Conservation (phyloP, 2,113 vertebrate genomes). For the Lophotis ruficrista region DNA sequence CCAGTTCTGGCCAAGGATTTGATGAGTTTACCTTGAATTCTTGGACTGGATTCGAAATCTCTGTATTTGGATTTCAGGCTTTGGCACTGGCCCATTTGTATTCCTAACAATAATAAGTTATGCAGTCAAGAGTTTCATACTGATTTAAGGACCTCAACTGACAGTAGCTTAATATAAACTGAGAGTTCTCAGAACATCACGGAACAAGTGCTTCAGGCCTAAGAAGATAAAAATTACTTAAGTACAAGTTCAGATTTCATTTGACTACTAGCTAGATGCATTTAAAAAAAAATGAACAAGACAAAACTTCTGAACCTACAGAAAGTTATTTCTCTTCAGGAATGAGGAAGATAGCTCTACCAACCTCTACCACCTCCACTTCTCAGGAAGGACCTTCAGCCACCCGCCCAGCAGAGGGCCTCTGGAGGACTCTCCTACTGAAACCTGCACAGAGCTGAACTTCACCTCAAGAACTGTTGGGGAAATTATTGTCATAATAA, state of each 20-base stretch:
- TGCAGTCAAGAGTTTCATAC: background rate
- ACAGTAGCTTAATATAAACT: background rate
- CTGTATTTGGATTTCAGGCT: background rate
- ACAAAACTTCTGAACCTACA: background rate
- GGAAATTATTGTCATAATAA: background rate
- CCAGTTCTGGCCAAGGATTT: background rate
- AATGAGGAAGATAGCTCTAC: background rate
- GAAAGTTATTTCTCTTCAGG: background rate
- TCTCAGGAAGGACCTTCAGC: background rate
- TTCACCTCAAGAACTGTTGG: background rate
- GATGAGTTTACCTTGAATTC: background rate
- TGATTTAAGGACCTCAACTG: background rate
- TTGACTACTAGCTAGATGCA: background rate
- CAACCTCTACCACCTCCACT: background rate
- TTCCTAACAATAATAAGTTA: conserved; percentile 4
- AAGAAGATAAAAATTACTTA: background rate
- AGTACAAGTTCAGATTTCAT: background rate
- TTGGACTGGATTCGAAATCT: background rate
- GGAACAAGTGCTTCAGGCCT: background rate
- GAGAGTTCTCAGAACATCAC: background rate
- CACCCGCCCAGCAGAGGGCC: accelerated
- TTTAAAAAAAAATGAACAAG: accelerated
- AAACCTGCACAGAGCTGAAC: background rate
- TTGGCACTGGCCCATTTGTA: background rate
- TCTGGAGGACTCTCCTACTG: background rate